These are phyloP conservation scores for Paradisaea rubra DNA, from an alignment of 2,113 vertebrate species.

Conservation along the genomic window DNA sequence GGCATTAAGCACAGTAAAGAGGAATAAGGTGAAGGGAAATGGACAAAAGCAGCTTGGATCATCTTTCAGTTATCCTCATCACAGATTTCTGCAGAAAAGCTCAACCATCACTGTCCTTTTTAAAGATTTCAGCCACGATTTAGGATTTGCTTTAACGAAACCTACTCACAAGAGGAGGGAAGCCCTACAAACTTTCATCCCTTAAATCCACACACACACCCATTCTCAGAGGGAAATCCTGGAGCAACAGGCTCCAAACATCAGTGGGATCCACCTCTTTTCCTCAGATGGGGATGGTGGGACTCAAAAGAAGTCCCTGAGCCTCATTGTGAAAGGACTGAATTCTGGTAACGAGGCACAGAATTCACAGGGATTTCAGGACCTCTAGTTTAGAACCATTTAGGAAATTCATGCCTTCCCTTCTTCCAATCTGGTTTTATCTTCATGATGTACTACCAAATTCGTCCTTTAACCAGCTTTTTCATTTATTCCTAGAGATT, in stretches of 20 bases:
- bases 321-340: neutral
- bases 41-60: neutral
- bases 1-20: neutral
- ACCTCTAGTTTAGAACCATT: neutral
- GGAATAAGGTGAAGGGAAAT: neutral
- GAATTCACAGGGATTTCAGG: neutral
- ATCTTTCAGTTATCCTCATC: neutral
- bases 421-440: neutral
- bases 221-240: neutral
- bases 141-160: neutral
- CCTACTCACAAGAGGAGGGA: neutral
- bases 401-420: neutral
- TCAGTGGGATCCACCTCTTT: neutral
- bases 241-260: neutral
- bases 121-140: neutral
- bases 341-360: rapidly evolving
- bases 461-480: neutral
- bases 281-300: rapidly evolving
- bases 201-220: neutral
- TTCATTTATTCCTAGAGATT: neutral
- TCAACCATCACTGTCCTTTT: neutral
- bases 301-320: neutral
- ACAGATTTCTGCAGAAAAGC: neutral
- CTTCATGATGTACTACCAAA: neutral
- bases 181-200: neutral